Conservation (phyloP, 1,140 invertebrate species). For the Chrysomallon squamiferum region DNA sequence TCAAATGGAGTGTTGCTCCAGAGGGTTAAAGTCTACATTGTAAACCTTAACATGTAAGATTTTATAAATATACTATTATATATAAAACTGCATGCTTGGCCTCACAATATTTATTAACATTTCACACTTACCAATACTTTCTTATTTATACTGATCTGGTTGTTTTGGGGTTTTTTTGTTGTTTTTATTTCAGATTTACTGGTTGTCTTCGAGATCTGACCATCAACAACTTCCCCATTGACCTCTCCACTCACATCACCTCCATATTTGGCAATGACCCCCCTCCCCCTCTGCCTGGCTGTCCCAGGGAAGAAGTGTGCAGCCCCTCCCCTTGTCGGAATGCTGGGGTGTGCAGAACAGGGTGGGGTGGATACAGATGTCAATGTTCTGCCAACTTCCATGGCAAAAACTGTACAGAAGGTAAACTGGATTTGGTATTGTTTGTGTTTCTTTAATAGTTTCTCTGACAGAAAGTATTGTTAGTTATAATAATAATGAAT, state of each 20-base stretch:
- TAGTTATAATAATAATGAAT: too few relatives aligned
- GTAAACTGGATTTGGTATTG: slow-evolving; percentile 14
- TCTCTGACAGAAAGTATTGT: too few relatives aligned
- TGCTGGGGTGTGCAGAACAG: slow-evolving; percentile 26
- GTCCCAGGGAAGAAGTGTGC: slow-evolving; percentile 37
- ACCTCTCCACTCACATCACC: slow-evolving; percentile 20
- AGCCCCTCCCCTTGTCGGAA: slow-evolving; percentile 26
- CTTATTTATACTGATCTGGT: too few relatives aligned
- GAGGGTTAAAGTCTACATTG: too few relatives aligned
- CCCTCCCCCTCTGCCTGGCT: slow-evolving; percentile 33
- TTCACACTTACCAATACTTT: too few relatives aligned
- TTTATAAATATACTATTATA: too few relatives aligned
- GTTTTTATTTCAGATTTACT: slow-evolving; percentile 27
- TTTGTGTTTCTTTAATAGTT: too few relatives aligned
- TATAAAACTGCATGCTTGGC: too few relatives aligned
- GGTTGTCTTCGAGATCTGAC: slow-evolving; percentile 43
- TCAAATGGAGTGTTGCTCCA: too few relatives aligned
- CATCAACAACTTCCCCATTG: slow-evolving; percentile 28
- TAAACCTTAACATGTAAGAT: too few relatives aligned
- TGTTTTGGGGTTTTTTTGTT: neutral
- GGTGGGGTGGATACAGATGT: slow-evolving; percentile 35
- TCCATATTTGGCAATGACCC: slow-evolving; percentile 47
- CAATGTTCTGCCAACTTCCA: slow-evolving; percentile 27
- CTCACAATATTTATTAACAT: too few relatives aligned
- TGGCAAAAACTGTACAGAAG: slow-evolving; percentile 39